Percentiles rank a stretch among this genome's conserved stretches.
Evolutionary conservation across 92 coral and sea anemone species (phyloP).

Genomic region (Muricea muricata): DNA sequence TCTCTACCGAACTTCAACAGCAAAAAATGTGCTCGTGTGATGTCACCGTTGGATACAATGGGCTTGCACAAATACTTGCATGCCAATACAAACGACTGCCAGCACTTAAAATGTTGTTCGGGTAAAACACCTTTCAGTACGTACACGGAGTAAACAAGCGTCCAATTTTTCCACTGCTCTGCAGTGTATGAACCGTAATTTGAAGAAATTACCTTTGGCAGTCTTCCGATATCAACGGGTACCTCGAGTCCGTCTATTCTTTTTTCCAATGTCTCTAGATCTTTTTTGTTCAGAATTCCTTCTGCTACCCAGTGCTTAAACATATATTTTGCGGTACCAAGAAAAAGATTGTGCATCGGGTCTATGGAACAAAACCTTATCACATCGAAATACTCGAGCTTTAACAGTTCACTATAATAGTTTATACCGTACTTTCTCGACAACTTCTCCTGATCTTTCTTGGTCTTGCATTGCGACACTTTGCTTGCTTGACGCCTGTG

Average conservation of each 20-base stretch:
- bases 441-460: conserved; percentile 40
- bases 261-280: conserved; percentile 49
- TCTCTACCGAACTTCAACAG: conserved; percentile 11
- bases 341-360: conserved; percentile 72
- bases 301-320: conserved; percentile 63
- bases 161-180: conserved; percentile 77
- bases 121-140: conserved; percentile 64
- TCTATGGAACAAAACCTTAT: conserved; percentile 58
- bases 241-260: conserved; percentile 49
- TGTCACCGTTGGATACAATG: background rate
- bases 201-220: conserved; percentile 65
- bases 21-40: background rate
- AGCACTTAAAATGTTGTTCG: conserved; percentile 57
- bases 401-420: conserved; percentile 3
- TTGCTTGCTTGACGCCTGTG: conserved; percentile 56
- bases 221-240: conserved; percentile 64
- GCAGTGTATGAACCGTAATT: conserved; percentile 76
- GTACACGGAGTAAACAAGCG: conserved; percentile 67
- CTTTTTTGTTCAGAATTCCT: conserved; percentile 46
- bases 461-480: conserved; percentile 53
- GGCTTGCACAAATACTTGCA: conserved; percentile 73
- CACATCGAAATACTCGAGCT: conserved; percentile 26
- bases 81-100: conserved; percentile 79
- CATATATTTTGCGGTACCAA: conserved; percentile 65
- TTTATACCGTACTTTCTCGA: conserved; percentile 48